phyloP scores from a whole-genome alignment of 2,113 vertebrate genomes.

The Otocyon megalotis region DNA sequence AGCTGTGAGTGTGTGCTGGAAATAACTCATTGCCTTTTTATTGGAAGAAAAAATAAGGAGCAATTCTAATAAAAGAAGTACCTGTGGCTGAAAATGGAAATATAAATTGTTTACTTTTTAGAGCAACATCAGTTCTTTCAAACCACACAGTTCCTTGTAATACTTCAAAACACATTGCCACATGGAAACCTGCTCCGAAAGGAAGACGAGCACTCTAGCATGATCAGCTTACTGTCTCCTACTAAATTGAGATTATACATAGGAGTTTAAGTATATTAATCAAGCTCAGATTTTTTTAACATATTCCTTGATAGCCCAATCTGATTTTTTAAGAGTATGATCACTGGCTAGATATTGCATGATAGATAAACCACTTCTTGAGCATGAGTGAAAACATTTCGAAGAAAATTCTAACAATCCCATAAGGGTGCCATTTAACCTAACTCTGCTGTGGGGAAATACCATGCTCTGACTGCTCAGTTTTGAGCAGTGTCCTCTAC shows the following conservation, averaged over 20 bases:
- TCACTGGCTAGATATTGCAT: not conserved
- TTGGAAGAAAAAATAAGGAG: not conserved
- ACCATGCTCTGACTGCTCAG: not conserved
- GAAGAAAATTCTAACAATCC: not conserved
- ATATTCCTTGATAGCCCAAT: not conserved
- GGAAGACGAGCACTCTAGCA: not conserved
- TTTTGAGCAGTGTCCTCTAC: not conserved
- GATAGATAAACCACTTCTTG: not conserved
- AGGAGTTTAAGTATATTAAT: not conserved
- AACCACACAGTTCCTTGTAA: not conserved
- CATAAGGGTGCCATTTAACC: not conserved
- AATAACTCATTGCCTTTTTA: slow-evolving; percentile 32
- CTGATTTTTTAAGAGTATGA: not conserved
- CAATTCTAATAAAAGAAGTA: not conserved
- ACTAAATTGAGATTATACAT: not conserved
- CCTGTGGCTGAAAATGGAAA: not conserved
- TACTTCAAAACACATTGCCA: not conserved
- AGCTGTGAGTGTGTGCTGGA: not conserved
- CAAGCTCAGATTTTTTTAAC: not conserved
- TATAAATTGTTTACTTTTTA: not conserved
- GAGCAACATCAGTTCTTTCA: not conserved
- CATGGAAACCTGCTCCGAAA: not conserved
- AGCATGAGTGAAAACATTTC: not conserved
- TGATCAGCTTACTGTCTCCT: not conserved
- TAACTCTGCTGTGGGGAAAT: not conserved